A percentile compares a stretch with the other conserved stretches of the same genome.
These are phyloP conservation scores for Poeciliopsis paucimaculata DNA, from an alignment of 2,797 vertebrate species.

Conservation along the genomic window DNA sequence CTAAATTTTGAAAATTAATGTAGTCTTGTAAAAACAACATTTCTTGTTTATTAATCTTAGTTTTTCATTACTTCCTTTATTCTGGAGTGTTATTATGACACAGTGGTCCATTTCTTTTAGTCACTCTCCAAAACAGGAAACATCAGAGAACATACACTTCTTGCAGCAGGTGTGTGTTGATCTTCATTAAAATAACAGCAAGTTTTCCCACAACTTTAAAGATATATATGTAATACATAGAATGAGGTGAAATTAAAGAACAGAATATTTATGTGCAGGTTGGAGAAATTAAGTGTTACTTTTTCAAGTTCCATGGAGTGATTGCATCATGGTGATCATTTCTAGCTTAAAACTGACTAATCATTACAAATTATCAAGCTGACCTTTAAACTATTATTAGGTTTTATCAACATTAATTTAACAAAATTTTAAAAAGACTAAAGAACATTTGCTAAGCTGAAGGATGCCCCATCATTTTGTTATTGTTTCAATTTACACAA, in stretches of 20 bases:
- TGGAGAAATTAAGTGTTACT: neutral
- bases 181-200: neutral
- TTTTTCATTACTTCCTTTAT: neutral
- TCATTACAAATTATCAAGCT: neutral
- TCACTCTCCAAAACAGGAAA: neutral
- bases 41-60: neutral
- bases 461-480: conserved; percentile 12
- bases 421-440: conserved; percentile 15
- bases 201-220: neutral
- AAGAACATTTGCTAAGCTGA: conserved; percentile 40
- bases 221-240: neutral
- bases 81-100: neutral
- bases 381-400: neutral
- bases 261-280: neutral
- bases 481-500: conserved; percentile 21
- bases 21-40: neutral
- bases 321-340: neutral
- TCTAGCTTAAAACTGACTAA: neutral
- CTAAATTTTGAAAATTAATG: neutral
- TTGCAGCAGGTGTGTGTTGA: neutral
- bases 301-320: neutral
- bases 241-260: neutral
- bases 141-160: neutral
- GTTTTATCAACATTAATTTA: neutral
- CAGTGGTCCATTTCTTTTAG: neutral